Base-by-base conservation (phyloP, 2,113 vertebrate genomes). In the Solenodon paradoxus region DNA sequence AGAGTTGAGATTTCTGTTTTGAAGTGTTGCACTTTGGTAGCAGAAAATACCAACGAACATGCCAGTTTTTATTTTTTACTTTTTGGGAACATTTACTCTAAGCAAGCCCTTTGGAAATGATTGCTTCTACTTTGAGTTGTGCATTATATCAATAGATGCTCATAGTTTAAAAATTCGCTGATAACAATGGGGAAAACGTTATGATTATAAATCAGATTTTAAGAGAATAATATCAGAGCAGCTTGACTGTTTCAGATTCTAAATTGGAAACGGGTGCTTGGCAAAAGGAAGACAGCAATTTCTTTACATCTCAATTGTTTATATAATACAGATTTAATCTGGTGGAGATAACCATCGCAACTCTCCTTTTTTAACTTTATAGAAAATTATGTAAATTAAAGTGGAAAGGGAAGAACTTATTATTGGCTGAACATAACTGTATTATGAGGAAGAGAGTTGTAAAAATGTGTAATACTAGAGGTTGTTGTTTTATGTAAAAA, bases 371-470 rank as follows among this genome's bases (percentile, higher is more conserved):
- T 69, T 35, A 84, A 15, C 17, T 55, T 79, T 75, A 77, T 82
- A 68, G 51, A 86, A 92, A 89, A 93, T 86, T 77, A 95, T 53
- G 61, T 24, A 89, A 95, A 42, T 82, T 55, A 88, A 47, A 87
- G 40, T 4, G 69, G 78, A 83, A 92, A 53, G 9, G 30, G 3
- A 15, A 89, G 40, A 90, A 12, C 32, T 87, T 55, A 16, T n/a
- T 81, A 61, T 32, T 95, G n/a, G n/a, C n/a, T n/a, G n/a, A n/a
- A 24, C 5, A 57, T 68, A 53, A 11, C 42, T 22, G 92, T 85
- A 69, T 64, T 78, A 57, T 30, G 5, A 90, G 32, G 81, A 91
- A 22, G 49, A 91, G 22, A 79, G 19, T 26, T 88, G 1, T 88
- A 85, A 96, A 92, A 88, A 85, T 53, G 15, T 38, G 91, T 61